Evolutionary conservation across 1,140 invertebrate species (phyloP).

Genomic region (Maniola jurtina): DNA sequence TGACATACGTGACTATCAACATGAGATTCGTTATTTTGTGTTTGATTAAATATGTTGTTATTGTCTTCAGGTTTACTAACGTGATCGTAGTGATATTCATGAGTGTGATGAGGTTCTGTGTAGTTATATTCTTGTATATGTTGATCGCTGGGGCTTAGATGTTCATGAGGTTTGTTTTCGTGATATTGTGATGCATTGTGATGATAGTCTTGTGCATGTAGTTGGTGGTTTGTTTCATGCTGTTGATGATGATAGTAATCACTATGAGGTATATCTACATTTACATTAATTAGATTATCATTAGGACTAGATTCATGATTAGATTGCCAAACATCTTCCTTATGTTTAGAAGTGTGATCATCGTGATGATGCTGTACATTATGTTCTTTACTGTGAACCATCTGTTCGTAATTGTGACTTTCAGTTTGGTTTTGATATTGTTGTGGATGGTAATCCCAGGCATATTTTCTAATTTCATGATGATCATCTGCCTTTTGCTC

Average conservation of each 20-base stretch:
- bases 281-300: neutral
- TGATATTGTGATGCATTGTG: conserved; percentile 9
- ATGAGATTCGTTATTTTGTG: conserved; percentile 18
- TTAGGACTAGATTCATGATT: conserved; percentile 19
- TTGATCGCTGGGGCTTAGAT: conserved; percentile 4
- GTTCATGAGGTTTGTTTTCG: conserved; percentile 6
- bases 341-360: conserved; percentile 5
- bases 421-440: neutral
- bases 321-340: conserved; percentile 14
- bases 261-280: neutral
- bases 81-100: conserved; percentile 16
- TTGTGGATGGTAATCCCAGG: conserved; percentile 44
- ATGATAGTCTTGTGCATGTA: conserved; percentile 11
- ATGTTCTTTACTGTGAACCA: neutral
- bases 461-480: conserved; percentile 55
- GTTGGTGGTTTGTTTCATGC: conserved; percentile 10
- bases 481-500: conserved; percentile 39
- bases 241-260: conserved; percentile 20
- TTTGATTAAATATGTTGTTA: conserved; percentile 2
- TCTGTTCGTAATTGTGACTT: neutral
- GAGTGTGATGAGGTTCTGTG: conserved; percentile 8
- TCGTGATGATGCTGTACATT: conserved; percentile 10
- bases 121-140: conserved; percentile 16
- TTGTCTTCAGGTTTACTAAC: conserved; percentile 16
- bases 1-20: conserved; percentile 17